Conservation (phyloP, 2,113 vertebrate genomes). For the Xenotilapia flavipinnis region DNA sequence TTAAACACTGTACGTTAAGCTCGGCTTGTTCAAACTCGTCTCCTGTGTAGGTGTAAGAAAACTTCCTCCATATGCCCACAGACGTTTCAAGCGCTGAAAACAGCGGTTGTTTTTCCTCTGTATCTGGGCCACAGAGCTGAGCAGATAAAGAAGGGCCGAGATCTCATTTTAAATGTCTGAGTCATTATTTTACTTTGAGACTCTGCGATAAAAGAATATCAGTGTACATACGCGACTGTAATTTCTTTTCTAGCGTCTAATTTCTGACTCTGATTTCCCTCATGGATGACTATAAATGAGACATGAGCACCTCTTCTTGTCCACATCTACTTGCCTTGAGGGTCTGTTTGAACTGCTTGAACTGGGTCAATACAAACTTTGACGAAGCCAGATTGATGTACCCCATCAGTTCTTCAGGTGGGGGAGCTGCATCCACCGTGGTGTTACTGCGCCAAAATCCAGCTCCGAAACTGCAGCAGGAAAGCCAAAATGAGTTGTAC, state of each 20-base stretch:
- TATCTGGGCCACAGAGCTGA: conserved; percentile 40
- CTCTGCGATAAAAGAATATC: conserved; percentile 56
- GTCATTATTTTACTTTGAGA: conserved; percentile 54
- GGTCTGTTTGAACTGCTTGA: conserved; percentile 48
- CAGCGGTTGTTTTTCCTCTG: conserved; percentile 7
- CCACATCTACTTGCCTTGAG: conserved; percentile 53
- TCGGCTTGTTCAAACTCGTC: conserved; percentile 24
- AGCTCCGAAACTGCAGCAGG: background rate
- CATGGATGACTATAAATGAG: conserved; percentile 48
- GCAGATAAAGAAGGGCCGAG: conserved; percentile 50
- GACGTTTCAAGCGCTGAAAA: conserved; percentile 40
- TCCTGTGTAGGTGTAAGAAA: conserved; percentile 50
- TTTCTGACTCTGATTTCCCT: conserved; percentile 49
- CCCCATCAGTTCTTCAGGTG: background rate
- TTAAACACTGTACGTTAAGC: conserved; percentile 25
- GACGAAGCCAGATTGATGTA: conserved; percentile 4
- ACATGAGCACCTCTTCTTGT: conserved; percentile 28
- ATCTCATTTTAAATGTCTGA: conserved; percentile 49
- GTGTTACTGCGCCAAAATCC: background rate
- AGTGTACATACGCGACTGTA: conserved; percentile 64
- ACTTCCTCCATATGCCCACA: conserved; percentile 45
- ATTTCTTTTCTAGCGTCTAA: conserved; percentile 53
- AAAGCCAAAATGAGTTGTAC: background rate
- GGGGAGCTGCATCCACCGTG: background rate
- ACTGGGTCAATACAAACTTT: conserved; percentile 47